Percentiles rank a stretch among this genome's conserved stretches.
These are phyloP conservation scores for Adineta ricciae DNA, from an alignment of 2,888 invertebrate species.

Conservation along the genomic window DNA sequence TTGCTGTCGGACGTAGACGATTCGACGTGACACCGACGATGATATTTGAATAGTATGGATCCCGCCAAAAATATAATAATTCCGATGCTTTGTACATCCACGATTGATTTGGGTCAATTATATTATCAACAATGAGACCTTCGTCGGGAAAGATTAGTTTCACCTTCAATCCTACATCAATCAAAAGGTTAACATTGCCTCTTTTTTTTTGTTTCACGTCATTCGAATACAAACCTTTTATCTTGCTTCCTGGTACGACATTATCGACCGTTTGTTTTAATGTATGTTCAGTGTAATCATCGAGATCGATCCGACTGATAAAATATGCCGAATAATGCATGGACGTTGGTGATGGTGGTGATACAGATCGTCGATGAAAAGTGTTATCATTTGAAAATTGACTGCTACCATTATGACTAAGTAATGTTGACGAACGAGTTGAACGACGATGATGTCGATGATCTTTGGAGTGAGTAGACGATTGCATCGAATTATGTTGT, in stretches of 20 bases:
- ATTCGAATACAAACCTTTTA: background rate
- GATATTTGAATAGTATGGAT: background rate
- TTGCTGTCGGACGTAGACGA: background rate
- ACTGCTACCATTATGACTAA: background rate
- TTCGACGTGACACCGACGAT: background rate
- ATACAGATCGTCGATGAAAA: background rate
- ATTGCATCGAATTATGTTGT: background rate
- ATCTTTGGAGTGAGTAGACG: background rate
- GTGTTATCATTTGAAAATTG: background rate
- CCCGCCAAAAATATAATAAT: constrained; percentile 13
- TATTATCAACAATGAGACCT: background rate
- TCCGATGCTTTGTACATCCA: constrained; percentile 2
- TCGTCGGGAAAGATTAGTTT: background rate
- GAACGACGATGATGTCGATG: background rate
- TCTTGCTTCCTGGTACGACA: background rate
- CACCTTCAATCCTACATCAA: constrained; percentile 2
- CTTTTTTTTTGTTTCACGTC: background rate
- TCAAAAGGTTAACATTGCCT: background rate
- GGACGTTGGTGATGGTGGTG: background rate
- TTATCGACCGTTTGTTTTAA: background rate
- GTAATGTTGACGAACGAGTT: background rate
- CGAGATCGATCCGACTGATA: background rate
- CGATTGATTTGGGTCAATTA: constrained; percentile 5
- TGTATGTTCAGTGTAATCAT: background rate
- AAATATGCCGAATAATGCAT: background rate